These are phyloP conservation scores for Crypturellus undulatus DNA, from an alignment of 2,113 vertebrate genomes.

Conservation along the genomic window DNA sequence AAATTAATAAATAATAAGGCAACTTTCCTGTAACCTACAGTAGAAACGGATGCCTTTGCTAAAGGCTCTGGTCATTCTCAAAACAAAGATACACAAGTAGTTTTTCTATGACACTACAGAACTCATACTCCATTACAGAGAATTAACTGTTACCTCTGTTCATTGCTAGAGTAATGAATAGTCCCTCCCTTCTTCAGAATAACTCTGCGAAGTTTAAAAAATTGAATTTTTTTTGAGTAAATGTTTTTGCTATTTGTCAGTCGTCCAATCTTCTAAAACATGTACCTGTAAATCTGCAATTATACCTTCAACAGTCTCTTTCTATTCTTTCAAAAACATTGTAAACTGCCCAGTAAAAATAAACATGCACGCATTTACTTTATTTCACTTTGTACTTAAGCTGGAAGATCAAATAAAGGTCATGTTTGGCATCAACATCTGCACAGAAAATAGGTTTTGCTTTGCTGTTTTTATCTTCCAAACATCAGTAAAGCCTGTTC, in stretches of 20 bases:
- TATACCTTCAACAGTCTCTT: background rate
- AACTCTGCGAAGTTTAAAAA: background rate
- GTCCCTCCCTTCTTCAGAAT: background rate
- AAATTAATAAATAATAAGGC: background rate
- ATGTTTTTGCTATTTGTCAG: background rate
- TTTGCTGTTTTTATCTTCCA: background rate
- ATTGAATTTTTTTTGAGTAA: background rate
- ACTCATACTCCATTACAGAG: background rate
- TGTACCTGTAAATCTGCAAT: rapidly evolving
- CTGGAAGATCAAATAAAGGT: background rate
- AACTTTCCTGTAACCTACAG: background rate
- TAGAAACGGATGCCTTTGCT: background rate
- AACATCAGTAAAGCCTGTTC: background rate
- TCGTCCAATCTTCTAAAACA: background rate
- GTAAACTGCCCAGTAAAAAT: background rate
- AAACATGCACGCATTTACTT: background rate
- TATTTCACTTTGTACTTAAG: background rate
- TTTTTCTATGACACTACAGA: background rate
- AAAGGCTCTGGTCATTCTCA: background rate
- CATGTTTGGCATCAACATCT: conserved; percentile 11
- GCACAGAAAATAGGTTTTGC: background rate
- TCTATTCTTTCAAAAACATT: background rate
- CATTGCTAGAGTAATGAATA: background rate
- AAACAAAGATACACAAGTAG: background rate
- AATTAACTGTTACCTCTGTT: background rate